Evolutionary conservation across 2,888 invertebrate species (phyloP), one percentile per base, ranked within the genome.

Genomic region (Gymnosoma rotundatum): DNA sequence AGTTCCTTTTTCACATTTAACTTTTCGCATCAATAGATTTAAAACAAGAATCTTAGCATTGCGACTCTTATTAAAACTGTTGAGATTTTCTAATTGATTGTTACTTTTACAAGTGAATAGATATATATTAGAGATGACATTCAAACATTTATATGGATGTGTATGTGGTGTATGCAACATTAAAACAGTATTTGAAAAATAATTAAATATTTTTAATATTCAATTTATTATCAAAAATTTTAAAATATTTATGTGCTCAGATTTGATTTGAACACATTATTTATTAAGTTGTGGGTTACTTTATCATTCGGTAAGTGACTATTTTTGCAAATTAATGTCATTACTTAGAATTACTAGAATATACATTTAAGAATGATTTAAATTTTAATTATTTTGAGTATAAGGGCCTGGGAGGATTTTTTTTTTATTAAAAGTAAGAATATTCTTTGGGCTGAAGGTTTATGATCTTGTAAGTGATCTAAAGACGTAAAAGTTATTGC

Each of bases 11-110:
- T 64, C 48, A n/a, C 1, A 25, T 12, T 42, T 42, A 32, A 32
- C 7, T n/a, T 50, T 50, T 60, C 16, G 21, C 36, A 36, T 69
- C 74, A 72, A 60, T 21, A 70, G 61, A 73, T 78, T 78, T 72
- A 38, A 25, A 50, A 69, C 8, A 70, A 63, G 69, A 78, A 75
- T 74, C 74, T 45, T 58, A 2, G 36, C 70, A 45, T 58, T 78
- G 60, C 70, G 50, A 78, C 54, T 83, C 20, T 63, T 69, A 69
- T 76, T 89, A 87, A 88, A 89, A 88, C 87, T 90, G 89, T 87
- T 88, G 90, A 88, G 89, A 90, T 90, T 90, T 89, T 87, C 87
- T 90, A 90, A 89, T 89, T 89, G 80, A 85, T 85, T 56, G 48
- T 78, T 36, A 32, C 6, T 32, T 10, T 1, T 36, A 36, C 20